Evolutionary conservation across 2,113 vertebrate genomes (phyloP).

Genomic region (Hemichromis elongatus): DNA sequence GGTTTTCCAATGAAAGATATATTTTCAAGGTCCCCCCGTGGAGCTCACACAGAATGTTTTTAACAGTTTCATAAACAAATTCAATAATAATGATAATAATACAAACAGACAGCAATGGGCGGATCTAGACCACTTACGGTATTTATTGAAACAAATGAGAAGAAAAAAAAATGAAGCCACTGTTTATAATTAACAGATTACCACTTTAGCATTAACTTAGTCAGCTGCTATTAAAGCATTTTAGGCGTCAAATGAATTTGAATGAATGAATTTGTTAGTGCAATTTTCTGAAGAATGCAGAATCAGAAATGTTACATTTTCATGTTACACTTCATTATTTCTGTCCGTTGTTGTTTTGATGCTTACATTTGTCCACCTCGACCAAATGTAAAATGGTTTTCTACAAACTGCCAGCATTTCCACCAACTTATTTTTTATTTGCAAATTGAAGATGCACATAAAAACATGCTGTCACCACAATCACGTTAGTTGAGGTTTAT

Average conservation of each 20-base stretch:
- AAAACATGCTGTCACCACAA: accelerated
- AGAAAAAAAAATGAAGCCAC: not conserved
- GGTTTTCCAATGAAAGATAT: not conserved
- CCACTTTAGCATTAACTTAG: not conserved
- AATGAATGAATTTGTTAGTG: not conserved
- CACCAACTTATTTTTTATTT: not conserved
- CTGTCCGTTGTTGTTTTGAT: not conserved
- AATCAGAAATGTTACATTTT: not conserved
- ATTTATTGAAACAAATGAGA: not conserved
- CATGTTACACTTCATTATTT: not conserved
- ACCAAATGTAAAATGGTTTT: not conserved
- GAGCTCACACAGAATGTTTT: not conserved
- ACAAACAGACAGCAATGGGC: not conserved
- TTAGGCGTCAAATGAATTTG: accelerated
- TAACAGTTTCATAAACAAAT: not conserved
- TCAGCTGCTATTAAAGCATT: not conserved
- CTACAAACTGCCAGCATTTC: not conserved
- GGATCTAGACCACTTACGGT: not conserved
- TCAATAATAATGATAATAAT: not conserved
- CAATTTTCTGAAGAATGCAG: accelerated
- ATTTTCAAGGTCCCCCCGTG: not conserved
- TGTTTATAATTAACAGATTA: not conserved
- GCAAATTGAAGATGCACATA: not conserved
- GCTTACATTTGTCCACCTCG: accelerated
- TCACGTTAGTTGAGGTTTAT: not conserved